Conservation (phyloP, 2,113 vertebrate genomes). For the Xyliphius kryptos region DNA sequence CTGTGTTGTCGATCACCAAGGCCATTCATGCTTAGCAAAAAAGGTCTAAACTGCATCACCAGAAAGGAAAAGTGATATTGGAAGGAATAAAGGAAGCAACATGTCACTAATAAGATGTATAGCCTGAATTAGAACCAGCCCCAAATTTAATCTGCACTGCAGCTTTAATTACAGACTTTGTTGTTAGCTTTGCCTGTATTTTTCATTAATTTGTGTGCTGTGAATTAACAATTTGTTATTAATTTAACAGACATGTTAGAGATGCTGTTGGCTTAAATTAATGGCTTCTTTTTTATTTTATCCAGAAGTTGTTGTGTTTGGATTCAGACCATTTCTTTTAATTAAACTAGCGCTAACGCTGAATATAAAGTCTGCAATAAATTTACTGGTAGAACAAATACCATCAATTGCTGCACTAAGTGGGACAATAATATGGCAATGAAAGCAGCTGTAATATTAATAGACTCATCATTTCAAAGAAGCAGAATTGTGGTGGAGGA, state of each 20-base stretch:
- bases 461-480: background rate
- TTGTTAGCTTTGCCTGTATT: slow-evolving; percentile 32
- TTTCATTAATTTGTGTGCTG: slow-evolving; percentile 37
- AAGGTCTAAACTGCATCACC: slow-evolving; percentile 3
- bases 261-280: slow-evolving; percentile 16
- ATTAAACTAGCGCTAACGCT: background rate
- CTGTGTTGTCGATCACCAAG: slow-evolving; percentile 70
- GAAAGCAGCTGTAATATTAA: too few species aligned
- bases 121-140: slow-evolving; percentile 10
- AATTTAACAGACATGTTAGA: slow-evolving; percentile 21
- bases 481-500: slow-evolving; percentile 54
- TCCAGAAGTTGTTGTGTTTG: background rate
- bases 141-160: slow-evolving; percentile 10
- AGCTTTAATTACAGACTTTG: slow-evolving; percentile 42
- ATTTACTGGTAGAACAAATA: too few species aligned
- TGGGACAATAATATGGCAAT: slow-evolving; percentile 33
- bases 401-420: slow-evolving; percentile 55
- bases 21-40: slow-evolving; percentile 15
- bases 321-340: background rate
- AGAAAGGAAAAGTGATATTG: slow-evolving; percentile 19
- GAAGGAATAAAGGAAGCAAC: background rate
- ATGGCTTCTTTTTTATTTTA: slow-evolving; percentile 3
- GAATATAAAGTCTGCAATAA: slow-evolving; percentile 54
- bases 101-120: slow-evolving; percentile 17
- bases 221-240: slow-evolving; percentile 50